Evolutionary conservation across 1,140 invertebrate genomes (phyloP).

Genomic region (Meloidogyne hapla): DNA sequence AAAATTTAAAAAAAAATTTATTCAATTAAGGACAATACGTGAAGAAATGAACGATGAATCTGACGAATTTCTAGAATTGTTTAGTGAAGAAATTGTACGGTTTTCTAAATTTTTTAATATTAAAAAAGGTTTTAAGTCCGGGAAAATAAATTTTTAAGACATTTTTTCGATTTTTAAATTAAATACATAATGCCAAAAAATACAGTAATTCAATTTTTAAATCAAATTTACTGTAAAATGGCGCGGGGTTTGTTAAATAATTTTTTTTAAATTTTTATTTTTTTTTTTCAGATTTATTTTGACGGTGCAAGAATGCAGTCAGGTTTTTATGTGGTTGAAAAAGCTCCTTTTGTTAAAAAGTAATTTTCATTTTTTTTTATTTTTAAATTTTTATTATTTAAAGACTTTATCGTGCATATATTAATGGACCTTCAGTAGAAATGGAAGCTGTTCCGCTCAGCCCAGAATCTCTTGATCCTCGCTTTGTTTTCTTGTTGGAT

Average conservation of each 20-base stretch:
- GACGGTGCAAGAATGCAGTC: conserved; percentile 86
- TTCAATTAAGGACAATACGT: conserved; percentile 81
- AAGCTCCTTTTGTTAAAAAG: conserved; percentile 68
- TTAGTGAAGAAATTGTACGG: conserved; percentile 80
- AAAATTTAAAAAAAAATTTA: neutral
- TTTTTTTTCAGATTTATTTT: conserved; percentile 16
- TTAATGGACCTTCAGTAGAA: conserved; percentile 81
- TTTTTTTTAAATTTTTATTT: too few species aligned
- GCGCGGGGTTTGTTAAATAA: too few species aligned
- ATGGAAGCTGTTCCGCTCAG: conserved; percentile 79
- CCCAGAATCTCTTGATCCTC: conserved; percentile 77
- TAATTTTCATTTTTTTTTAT: conserved; percentile 23
- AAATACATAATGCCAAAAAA: too few species aligned
- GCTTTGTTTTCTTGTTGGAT: conserved; percentile 89
- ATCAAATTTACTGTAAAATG: too few species aligned
- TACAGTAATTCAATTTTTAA: too few species aligned
- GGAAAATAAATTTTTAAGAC: too few species aligned
- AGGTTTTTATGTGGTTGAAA: conserved; percentile 95
- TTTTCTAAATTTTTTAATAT: neutral
- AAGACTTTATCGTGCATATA: conserved; percentile 84
- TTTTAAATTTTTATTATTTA: conserved; percentile 58
- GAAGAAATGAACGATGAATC: conserved; percentile 95
- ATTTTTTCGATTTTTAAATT: too few species aligned
- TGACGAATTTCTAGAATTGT: conserved; percentile 88
- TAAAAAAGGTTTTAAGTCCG: too few species aligned